Conservation (phyloP, 2,888 invertebrate genomes). For the Microdon myrmicae region DNA sequence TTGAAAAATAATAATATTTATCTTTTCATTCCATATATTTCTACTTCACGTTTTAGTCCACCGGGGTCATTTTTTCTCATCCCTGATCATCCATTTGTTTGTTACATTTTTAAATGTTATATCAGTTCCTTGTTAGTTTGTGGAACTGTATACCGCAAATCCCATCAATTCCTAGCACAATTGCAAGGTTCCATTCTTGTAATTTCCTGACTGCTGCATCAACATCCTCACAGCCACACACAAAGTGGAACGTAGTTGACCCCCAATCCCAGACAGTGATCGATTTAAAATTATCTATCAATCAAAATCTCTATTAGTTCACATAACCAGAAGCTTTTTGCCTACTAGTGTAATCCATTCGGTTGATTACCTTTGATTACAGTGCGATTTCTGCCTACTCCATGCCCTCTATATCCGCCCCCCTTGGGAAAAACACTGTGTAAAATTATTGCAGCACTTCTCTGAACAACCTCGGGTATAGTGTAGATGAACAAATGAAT, state of each 20-base stretch:
- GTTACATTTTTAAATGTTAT: neutral
- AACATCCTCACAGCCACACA: constrained; percentile 8
- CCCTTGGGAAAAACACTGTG: constrained; percentile 4
- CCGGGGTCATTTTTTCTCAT: neutral
- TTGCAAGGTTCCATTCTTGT: constrained; percentile 4
- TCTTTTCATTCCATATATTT: too few relatives aligned
- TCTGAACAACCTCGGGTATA: constrained; percentile 34
- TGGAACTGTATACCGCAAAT: constrained; percentile 7
- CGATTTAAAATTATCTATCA: constrained; percentile 51
- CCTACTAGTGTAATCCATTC: constrained; percentile 54
- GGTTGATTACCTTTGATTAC: constrained; percentile 56
- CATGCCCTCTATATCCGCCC: constrained; percentile 16
- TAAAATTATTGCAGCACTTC: constrained; percentile 42
- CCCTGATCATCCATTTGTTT: neutral
- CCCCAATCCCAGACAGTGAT: neutral
- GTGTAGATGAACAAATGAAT: constrained; percentile 41
- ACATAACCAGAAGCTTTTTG: constrained; percentile 53
- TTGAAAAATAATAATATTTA: too few relatives aligned
- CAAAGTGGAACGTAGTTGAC: neutral
- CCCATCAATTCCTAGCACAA: neutral
- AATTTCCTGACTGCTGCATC: neutral
- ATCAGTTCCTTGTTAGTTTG: neutral
- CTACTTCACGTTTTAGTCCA: too few relatives aligned
- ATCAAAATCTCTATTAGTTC: constrained; percentile 49
- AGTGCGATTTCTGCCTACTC: constrained; percentile 54